These are phyloP conservation scores for Apostichopus parvimensis DNA, from an alignment of 35 echinoderm and acorn worm species.

Conservation along the genomic window DNA sequence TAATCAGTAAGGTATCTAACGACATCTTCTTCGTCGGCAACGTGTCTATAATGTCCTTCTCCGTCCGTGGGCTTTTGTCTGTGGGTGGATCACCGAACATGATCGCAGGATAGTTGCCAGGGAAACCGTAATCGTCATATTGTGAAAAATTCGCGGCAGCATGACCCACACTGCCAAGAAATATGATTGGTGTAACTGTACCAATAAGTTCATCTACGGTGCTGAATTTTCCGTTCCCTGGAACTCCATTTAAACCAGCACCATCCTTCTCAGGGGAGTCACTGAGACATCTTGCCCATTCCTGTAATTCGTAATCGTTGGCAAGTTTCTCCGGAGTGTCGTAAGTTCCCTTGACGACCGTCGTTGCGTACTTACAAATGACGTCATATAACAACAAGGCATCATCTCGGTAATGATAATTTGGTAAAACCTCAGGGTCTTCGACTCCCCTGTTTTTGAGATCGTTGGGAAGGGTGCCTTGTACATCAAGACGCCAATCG, in stretches of 20 bases:
- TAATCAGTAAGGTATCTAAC: slow-evolving; percentile 49
- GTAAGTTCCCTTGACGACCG: slow-evolving; percentile 56
- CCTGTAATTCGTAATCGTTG: slow-evolving; percentile 65
- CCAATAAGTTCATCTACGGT: slow-evolving; percentile 63
- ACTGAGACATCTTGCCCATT: slow-evolving; percentile 38
- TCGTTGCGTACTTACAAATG: slow-evolving; percentile 47
- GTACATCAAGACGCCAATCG: slow-evolving; percentile 62
- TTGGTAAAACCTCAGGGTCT: slow-evolving; percentile 69
- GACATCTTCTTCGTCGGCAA: slow-evolving; percentile 59
- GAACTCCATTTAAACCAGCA: slow-evolving; percentile 64
- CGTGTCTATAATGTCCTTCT: slow-evolving; percentile 50
- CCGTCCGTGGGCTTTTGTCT: slow-evolving; percentile 62
- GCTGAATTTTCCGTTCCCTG: slow-evolving; percentile 63
- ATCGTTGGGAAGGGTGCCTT: slow-evolving; percentile 69
- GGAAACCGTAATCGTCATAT: slow-evolving; percentile 73
- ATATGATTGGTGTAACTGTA: slow-evolving; percentile 64
- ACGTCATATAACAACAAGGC: slow-evolving; percentile 53
- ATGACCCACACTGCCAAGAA: slow-evolving; percentile 67
- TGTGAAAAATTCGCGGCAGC: slow-evolving; percentile 78
- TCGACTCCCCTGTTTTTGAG: slow-evolving; percentile 68
- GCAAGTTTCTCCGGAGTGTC: slow-evolving; percentile 33
- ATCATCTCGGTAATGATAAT: slow-evolving; percentile 83
- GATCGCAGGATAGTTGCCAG: slow-evolving; percentile 67
- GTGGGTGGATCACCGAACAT: slow-evolving; percentile 60
- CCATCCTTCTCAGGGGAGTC: slow-evolving; percentile 34